phyloP scores from a whole-genome alignment of 2,888 invertebrate genomes.

The Didymodactylos carnosus region DNA sequence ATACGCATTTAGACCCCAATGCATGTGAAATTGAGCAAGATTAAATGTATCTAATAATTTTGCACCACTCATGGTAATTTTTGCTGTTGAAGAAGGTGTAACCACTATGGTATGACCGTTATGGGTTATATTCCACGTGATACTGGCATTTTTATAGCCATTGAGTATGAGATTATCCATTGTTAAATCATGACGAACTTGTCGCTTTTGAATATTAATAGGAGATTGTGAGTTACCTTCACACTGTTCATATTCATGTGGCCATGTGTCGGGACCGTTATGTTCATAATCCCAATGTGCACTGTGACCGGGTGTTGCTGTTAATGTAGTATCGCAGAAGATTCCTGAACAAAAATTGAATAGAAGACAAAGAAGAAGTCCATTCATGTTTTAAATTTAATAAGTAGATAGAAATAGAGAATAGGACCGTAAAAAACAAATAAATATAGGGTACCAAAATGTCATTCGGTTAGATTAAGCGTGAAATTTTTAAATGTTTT shows the following conservation, averaged over 20 bases:
- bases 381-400: too few relatives aligned
- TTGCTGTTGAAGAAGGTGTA: not conserved
- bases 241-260: not conserved
- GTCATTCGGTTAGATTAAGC: too few relatives aligned
- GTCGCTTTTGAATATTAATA: not conserved
- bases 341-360: too few relatives aligned
- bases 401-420: too few relatives aligned
- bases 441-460: too few relatives aligned
- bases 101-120: not conserved
- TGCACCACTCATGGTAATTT: constrained; percentile 2
- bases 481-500: too few relatives aligned
- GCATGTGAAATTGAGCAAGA: constrained; percentile 8
- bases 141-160: not conserved
- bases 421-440: too few relatives aligned
- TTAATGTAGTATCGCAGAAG: too few relatives aligned
- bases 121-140: constrained; percentile 6
- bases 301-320: too few relatives aligned
- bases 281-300: constrained; percentile 6
- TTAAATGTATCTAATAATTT: not conserved
- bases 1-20: constrained; percentile 10
- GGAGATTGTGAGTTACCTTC: constrained; percentile 4
- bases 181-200: not conserved
- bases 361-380: too few relatives aligned
- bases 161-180: not conserved
- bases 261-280: constrained; percentile 10